These are phyloP conservation scores for Furnarius figulus DNA, from an alignment of 2,113 vertebrate genomes.

Conservation along the genomic window DNA sequence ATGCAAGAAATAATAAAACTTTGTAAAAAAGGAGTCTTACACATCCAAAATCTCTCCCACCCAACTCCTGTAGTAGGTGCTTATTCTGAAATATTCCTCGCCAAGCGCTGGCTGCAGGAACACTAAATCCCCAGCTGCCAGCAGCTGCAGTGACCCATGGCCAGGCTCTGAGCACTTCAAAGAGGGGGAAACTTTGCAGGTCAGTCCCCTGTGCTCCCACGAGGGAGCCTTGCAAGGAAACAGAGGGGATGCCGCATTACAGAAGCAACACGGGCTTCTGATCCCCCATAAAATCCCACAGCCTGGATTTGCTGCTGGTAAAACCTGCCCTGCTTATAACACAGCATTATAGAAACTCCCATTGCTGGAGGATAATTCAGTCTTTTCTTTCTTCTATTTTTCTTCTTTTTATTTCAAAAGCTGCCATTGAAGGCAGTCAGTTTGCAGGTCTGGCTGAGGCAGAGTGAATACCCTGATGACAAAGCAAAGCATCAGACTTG, in stretches of 20 bases:
- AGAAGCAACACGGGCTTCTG: rapidly evolving
- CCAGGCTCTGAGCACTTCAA: background rate
- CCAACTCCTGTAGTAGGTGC: background rate
- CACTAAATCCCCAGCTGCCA: background rate
- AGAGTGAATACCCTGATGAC: background rate
- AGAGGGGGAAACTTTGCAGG: background rate
- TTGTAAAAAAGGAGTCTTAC: background rate
- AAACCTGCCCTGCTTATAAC: background rate
- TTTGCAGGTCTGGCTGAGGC: background rate
- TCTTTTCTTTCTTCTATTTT: background rate
- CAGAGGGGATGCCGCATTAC: rapidly evolving
- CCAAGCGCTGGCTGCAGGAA: background rate
- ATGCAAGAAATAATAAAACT: conserved; percentile 50
- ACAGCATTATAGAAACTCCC: background rate
- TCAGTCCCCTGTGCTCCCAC: background rate
- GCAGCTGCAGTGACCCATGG: background rate
- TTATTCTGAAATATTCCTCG: background rate
- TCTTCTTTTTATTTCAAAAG: background rate
- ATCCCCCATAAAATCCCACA: background rate
- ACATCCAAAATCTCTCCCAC: background rate
- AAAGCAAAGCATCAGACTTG: background rate
- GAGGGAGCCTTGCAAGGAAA: background rate
- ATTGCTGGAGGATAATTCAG: background rate
- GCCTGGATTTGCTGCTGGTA: background rate
- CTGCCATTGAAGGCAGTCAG: background rate